A percentile compares a stretch with the other conserved stretches of the same genome.
Conservation (phyloP, 2,797 vertebrate species). For the Anguilla megastoma region DNA sequence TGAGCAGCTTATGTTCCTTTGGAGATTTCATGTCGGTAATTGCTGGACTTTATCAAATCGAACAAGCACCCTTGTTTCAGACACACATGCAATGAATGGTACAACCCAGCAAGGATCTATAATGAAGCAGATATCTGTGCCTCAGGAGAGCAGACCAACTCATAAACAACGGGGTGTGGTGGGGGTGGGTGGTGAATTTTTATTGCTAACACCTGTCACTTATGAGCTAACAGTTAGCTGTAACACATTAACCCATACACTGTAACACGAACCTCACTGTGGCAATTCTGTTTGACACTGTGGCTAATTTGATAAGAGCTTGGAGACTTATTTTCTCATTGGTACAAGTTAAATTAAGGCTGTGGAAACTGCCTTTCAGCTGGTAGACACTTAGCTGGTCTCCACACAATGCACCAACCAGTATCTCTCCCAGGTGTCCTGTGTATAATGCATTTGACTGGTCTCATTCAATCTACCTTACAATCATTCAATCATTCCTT, state of each 20-base stretch:
- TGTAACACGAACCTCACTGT: not conserved
- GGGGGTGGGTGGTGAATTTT: not conserved
- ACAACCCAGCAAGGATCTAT: not conserved
- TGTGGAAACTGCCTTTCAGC: not conserved
- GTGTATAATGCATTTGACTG: not conserved
- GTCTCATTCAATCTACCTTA: not conserved
- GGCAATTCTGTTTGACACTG: not conserved
- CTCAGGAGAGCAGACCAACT: conserved; percentile 1
- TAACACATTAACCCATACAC: conserved; percentile 8
- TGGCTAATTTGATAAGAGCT: conserved; percentile 21
- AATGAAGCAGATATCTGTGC: conserved; percentile 31
- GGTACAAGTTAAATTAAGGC: not conserved
- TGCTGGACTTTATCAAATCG: not conserved
- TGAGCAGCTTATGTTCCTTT: conserved; percentile 1
- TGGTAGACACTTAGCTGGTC: not conserved
- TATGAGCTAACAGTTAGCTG: conserved; percentile 6
- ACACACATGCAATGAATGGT: conserved; percentile 22
- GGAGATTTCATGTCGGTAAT: not conserved
- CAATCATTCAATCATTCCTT: not conserved
- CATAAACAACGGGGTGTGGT: conserved; percentile 6
- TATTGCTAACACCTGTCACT: conserved; percentile 31
- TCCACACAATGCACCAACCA: conserved; percentile 1
- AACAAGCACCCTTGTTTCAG: conserved; percentile 21
- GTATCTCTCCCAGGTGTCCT: not conserved
- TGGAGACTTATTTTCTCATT: not conserved